phyloP scores from a whole-genome alignment of 2,888 invertebrate genomes.

The Archips crataeganus region DNA sequence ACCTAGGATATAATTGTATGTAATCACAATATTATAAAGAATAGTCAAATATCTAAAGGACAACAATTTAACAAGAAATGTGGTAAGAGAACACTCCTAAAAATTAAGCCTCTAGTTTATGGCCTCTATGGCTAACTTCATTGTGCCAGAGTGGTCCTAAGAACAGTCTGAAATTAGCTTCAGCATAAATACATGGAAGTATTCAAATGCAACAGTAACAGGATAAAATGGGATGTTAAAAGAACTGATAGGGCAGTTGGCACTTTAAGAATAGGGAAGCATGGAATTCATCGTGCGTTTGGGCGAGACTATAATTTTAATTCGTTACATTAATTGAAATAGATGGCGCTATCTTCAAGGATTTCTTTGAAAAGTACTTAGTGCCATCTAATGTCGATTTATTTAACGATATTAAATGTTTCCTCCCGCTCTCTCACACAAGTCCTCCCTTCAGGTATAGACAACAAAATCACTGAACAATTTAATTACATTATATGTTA shows the following conservation, averaged over 20 bases:
- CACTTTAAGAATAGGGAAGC: constrained; percentile 45
- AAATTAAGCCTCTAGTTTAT: neutral
- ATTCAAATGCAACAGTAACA: constrained; percentile 18
- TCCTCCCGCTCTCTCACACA: neutral
- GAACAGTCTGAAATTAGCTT: constrained; percentile 6
- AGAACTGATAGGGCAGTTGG: constrained; percentile 43
- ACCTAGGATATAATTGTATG: constrained; percentile 30
- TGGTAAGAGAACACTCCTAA: constrained; percentile 10
- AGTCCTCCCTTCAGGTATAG: constrained; percentile 3
- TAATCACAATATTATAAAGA: constrained; percentile 18
- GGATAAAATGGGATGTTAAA: constrained; percentile 12
- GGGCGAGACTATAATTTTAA: neutral
- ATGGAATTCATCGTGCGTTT: constrained; percentile 31
- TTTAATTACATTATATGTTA: constrained; percentile 31
- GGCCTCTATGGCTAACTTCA: neutral
- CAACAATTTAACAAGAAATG: constrained; percentile 6
- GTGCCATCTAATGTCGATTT: constrained; percentile 18
- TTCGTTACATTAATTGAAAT: neutral
- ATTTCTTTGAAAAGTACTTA: neutral
- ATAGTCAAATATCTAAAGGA: constrained; percentile 33
- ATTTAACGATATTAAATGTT: neutral
- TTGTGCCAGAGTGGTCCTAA: neutral
- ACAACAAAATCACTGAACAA: constrained; percentile 39
- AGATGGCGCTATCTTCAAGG: constrained; percentile 5
- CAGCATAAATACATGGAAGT: constrained; percentile 7